phyloP scores from a whole-genome alignment of 2,113 vertebrate genomes.

The Plestiodon gilberti region DNA sequence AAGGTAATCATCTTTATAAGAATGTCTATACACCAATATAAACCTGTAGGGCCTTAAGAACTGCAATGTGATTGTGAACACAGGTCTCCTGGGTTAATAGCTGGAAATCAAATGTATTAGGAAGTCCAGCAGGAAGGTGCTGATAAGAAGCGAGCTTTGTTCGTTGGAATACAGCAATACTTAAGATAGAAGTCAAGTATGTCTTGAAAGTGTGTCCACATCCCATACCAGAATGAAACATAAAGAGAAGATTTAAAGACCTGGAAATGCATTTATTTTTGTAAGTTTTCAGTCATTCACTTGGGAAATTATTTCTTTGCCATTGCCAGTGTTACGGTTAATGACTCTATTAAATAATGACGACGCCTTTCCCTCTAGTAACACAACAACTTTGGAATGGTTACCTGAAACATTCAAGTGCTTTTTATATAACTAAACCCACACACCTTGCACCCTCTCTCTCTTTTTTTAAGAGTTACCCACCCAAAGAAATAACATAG shows the following conservation, averaged over 20 bases:
- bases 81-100: slow-evolving; percentile 78
- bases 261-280: slow-evolving; percentile 46
- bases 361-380: not conserved
- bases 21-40: slow-evolving; percentile 27
- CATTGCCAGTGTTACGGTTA: slow-evolving; percentile 13
- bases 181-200: slow-evolving; percentile 64
- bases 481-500: not conserved
- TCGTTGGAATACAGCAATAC: slow-evolving; percentile 60
- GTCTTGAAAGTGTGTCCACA: slow-evolving; percentile 42
- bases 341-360: slow-evolving; percentile 29
- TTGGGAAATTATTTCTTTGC: slow-evolving; percentile 47
- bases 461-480: not conserved
- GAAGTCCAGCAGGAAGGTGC: slow-evolving; percentile 68
- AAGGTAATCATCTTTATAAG: slow-evolving; percentile 51
- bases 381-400: not conserved
- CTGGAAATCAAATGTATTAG: slow-evolving; percentile 70
- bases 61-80: slow-evolving; percentile 50
- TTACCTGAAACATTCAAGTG: slow-evolving; percentile 7
- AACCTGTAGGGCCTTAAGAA: slow-evolving; percentile 49
- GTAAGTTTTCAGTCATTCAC: slow-evolving; percentile 20
- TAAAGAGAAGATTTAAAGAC: slow-evolving; percentile 63
- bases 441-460: too few species aligned
- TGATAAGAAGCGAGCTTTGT: slow-evolving; percentile 73
- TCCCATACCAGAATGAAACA: slow-evolving; percentile 65
- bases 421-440: not conserved